These are phyloP conservation scores for Volucella bombylans DNA, from an alignment of 2,888 invertebrate species.

Conservation along the genomic window DNA sequence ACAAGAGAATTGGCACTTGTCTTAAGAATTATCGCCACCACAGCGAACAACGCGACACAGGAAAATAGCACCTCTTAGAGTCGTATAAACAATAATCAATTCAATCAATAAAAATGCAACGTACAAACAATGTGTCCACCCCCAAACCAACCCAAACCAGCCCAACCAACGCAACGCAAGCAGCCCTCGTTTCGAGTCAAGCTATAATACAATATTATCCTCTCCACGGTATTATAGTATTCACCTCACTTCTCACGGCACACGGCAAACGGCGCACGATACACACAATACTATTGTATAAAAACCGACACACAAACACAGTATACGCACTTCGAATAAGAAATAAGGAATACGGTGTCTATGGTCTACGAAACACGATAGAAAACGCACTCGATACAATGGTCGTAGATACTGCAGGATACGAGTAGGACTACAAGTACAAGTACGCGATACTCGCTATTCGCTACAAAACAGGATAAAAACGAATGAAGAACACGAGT, in stretches of 20 bases:
- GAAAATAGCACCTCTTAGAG: no score
- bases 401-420: conserved; percentile 33
- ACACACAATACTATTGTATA: not conserved
- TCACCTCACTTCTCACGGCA: conserved; percentile 45
- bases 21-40: conserved; percentile 2
- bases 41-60: not conserved
- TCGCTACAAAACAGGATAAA: conserved; percentile 32
- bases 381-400: conserved; percentile 27
- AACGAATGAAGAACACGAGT: conserved; percentile 19
- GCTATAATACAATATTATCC: conserved; percentile 27
- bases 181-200: conserved; percentile 20
- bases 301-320: no score
- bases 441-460: not conserved
- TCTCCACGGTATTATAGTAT: conserved; percentile 29
- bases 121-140: conserved; percentile 17
- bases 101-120: conserved; percentile 56
- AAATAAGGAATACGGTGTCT: not conserved
- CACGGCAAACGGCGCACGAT: conserved; percentile 7
- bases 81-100: conserved; percentile 51
- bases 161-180: conserved; percentile 16
- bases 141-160: not conserved
- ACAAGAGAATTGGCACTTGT: no score
- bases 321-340: conserved; percentile 46
- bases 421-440: not conserved
- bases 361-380: conserved; percentile 1